Evolutionary conservation across 2,888 invertebrate genomes (phyloP), one percentile per base, ranked within the genome.

Genomic region (Meganola albula): DNA sequence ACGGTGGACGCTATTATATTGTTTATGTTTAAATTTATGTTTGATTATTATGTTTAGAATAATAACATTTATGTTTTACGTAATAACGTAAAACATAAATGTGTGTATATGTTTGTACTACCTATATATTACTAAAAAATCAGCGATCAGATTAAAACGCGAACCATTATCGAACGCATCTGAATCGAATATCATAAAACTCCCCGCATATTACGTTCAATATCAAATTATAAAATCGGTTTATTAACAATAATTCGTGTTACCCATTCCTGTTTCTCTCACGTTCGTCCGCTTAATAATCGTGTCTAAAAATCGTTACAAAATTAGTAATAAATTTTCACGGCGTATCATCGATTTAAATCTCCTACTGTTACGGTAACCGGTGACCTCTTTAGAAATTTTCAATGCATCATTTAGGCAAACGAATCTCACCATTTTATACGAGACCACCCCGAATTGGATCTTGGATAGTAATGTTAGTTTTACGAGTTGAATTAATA

Each of bases 311-410:
- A 50, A 47, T 47, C 48, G 39, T 48, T 55, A 52, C 39, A 37
- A 52, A 39, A 52, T 52, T 56, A 50, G 61, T 62, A 60, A 74
- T 78, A 76, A 76, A 76, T 76, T 74, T 67, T 73, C 72, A 75
- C 68, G 74, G 61, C 56, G 40, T 51, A 70, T 73, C 61, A 65
- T 55, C 39, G 57, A 56, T 69, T 64, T 45, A 48, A 57, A 40
- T 48, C 45, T 66, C 63, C 74, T 74, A 71, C 75, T 67, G 74
- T 71, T 56, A 59, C 63, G 63, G 69, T 66, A 69, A 65, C 60
- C 14, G 40, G 36, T 44, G 42, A 45, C 57, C 52, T 50, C 63
- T 64, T 63, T 58, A 57, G 52, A 61, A 33, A 74, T 76, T 76
- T 68, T 65, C 33, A 55, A 74, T 59, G 72, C 58, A 56, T 51